Conservation (phyloP, 2,113 vertebrate species). For the Phylloscopus trochiloides region DNA sequence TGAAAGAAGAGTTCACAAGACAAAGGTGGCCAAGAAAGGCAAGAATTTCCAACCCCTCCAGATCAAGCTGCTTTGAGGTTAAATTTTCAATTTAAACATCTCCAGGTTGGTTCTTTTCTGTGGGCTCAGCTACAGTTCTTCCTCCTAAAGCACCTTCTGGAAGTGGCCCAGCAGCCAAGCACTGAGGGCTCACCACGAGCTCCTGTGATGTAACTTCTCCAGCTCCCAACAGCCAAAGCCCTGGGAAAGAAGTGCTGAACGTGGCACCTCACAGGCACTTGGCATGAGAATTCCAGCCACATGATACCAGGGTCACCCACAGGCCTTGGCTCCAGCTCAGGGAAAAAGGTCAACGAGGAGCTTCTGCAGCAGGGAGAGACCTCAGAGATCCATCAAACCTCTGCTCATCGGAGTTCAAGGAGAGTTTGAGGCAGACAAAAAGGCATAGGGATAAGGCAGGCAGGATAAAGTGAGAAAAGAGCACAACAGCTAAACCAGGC, state of each 20-base stretch:
- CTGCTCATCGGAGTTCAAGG: background rate
- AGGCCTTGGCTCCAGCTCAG: background rate
- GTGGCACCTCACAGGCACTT: background rate
- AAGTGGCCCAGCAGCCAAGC: background rate
- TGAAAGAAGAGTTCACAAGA: background rate
- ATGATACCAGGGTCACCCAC: background rate
- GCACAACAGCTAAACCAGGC: background rate
- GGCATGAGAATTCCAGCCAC: background rate
- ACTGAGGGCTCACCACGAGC: background rate
- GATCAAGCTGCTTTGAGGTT: background rate
- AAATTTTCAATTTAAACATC: background rate
- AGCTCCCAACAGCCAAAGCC: background rate
- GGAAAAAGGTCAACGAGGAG: background rate
- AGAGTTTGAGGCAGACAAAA: background rate
- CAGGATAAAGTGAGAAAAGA: background rate
- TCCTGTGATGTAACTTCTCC: background rate
- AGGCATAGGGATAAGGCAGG: background rate
- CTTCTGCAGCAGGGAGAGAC: background rate
- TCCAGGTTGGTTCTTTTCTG: background rate
- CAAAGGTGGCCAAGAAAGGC: background rate
- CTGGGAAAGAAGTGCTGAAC: background rate
- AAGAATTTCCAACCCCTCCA: background rate
- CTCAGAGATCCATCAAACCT: background rate
- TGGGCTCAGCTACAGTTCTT: background rate
- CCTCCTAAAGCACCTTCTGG: background rate